Conservation (phyloP, 2,797 vertebrate species). For the Emys orbicularis region DNA sequence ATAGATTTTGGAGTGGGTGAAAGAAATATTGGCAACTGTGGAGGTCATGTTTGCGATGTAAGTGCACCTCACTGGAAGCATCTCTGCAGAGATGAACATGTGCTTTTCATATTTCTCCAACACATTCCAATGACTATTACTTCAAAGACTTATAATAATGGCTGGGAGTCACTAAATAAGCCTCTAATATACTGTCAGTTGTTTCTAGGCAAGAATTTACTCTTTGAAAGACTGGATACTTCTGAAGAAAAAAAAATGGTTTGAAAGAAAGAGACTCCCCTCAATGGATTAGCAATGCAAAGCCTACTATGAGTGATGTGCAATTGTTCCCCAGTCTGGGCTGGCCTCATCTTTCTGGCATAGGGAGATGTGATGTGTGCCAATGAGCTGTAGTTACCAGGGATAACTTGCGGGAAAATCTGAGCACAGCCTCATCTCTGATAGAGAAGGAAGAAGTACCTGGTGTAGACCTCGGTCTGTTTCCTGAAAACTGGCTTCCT, state of each 20-base stretch:
- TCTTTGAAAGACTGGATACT: neutral
- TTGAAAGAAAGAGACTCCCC: neutral
- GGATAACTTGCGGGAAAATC: neutral
- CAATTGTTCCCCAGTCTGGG: fast-evolving
- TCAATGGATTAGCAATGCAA: fast-evolving
- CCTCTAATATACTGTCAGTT: fast-evolving
- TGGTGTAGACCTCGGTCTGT: neutral
- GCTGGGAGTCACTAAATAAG: neutral
- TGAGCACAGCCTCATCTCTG: neutral
- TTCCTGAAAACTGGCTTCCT: neutral
- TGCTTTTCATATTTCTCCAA: neutral
- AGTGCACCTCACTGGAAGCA: neutral
- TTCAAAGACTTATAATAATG: neutral
- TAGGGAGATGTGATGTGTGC: fast-evolving
- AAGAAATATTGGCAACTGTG: neutral
- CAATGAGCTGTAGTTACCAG: neutral
- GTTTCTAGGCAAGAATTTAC: fast-evolving
- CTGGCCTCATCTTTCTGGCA: neutral
- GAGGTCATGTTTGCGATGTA: neutral
- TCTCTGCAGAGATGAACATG: neutral
- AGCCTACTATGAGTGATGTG: neutral
- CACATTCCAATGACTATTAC: neutral
- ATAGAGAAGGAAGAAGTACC: neutral
- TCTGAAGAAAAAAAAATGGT: neutral
- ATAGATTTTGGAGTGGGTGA: neutral